Evolutionary conservation across 1,140 invertebrate species (phyloP).

Genomic region (Pogonus chalceus): DNA sequence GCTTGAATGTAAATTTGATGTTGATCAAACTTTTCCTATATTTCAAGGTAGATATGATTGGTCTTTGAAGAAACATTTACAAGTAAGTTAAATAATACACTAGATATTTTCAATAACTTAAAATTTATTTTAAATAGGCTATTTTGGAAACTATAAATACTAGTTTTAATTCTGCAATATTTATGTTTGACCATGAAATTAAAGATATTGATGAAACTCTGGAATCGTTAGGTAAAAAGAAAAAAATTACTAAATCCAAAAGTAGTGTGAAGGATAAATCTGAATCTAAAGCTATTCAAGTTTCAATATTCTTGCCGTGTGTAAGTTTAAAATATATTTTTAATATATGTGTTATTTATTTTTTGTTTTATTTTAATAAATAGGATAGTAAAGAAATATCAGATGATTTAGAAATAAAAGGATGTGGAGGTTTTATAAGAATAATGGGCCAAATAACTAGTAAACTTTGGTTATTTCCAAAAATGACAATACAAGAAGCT

Average conservation of each 20-base stretch:
- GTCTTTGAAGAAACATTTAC: constrained; percentile 27
- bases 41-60: constrained; percentile 18
- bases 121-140: constrained; percentile 40
- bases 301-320: constrained; percentile 50
- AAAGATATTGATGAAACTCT: constrained; percentile 42
- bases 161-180: constrained; percentile 45
- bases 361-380: constrained; percentile 13
- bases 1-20: constrained; percentile 56
- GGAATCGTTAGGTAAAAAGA: constrained; percentile 44
- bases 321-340: constrained; percentile 41
- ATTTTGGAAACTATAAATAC: constrained; percentile 45
- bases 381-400: constrained; percentile 17
- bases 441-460: constrained; percentile 56
- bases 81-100: constrained; percentile 19
- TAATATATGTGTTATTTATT: constrained; percentile 10
- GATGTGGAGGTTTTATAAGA: constrained; percentile 40
- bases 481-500: constrained; percentile 55
- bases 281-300: constrained; percentile 38
- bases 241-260: constrained; percentile 36
- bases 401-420: constrained; percentile 14
- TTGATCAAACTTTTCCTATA: constrained; percentile 41
- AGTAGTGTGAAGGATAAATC: constrained; percentile 33
- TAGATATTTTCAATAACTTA: constrained; percentile 7
- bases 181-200: constrained; percentile 51
- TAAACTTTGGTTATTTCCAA: constrained; percentile 59